These are phyloP conservation scores for Megalurothrips usitatus DNA, from an alignment of 2,888 invertebrate species.

Conservation along the genomic window DNA sequence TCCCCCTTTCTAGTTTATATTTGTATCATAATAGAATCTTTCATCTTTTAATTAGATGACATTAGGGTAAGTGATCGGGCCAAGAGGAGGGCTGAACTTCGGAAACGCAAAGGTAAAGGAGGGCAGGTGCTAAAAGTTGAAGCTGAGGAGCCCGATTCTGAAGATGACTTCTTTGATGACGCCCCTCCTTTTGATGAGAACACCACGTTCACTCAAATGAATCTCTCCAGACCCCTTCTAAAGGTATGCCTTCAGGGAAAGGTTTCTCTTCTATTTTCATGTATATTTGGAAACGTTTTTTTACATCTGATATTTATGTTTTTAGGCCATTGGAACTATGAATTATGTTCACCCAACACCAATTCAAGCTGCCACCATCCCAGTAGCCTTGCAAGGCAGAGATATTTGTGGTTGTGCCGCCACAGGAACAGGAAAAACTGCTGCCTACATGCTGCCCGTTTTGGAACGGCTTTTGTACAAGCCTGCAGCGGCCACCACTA, in stretches of 20 bases:
- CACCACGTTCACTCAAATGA: conserved; percentile 87
- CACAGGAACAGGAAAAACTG: conserved; percentile 97
- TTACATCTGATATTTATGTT: conserved; percentile 32
- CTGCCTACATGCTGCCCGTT: conserved; percentile 97
- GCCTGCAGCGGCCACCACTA: conserved; percentile 56
- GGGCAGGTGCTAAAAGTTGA: conserved; percentile 47
- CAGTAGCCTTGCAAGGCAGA: conserved; percentile 83
- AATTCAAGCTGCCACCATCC: conserved; percentile 93
- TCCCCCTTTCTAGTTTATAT: background rate
- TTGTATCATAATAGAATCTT: background rate
- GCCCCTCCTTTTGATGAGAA: conserved; percentile 58
- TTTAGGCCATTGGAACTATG: conserved; percentile 73
- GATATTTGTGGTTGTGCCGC: conserved; percentile 99
- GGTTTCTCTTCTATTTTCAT: conserved; percentile 25
- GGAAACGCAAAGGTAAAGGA: conserved; percentile 51
- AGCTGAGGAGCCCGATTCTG: conserved; percentile 40
- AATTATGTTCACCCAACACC: conserved; percentile 94
- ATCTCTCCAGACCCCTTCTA: conserved; percentile 86
- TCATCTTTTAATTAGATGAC: conserved; percentile 50
- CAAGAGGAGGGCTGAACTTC: conserved; percentile 48
- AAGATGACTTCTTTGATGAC: conserved; percentile 58
- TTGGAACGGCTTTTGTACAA: conserved; percentile 87
- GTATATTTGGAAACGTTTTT: conserved; percentile 12
- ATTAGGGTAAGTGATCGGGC: conserved; percentile 64
- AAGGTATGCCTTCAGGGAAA: conserved; percentile 53